phyloP scores from a whole-genome alignment of 2,113 vertebrate genomes.

The Bubo bubo region DNA sequence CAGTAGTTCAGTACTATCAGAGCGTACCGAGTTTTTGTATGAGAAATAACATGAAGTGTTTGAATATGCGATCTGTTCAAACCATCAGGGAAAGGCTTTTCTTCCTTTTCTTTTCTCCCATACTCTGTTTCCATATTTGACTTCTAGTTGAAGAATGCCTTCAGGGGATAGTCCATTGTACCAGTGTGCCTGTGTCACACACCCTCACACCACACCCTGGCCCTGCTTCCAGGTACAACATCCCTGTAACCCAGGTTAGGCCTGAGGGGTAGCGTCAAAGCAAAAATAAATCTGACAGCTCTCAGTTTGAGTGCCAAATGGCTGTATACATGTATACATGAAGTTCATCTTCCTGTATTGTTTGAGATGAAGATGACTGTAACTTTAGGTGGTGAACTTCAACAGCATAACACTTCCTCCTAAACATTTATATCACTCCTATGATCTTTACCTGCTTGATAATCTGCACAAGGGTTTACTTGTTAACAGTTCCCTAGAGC shows the following conservation, averaged over 20 bases:
- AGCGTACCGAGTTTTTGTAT: background rate
- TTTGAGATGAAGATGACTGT: background rate
- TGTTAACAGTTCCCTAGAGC: background rate
- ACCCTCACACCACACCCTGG: rapidly evolving
- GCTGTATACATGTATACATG: background rate
- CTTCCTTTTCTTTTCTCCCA: background rate
- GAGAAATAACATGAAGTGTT: background rate
- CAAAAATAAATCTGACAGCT: background rate
- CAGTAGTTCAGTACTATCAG: background rate
- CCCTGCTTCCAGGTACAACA: background rate
- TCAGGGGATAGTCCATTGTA: background rate
- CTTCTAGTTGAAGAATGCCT: background rate
- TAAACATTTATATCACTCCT: background rate
- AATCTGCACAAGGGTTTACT: background rate
- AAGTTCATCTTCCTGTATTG: background rate
- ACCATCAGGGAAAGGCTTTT: background rate
- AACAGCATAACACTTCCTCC: background rate
- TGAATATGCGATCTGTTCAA: background rate
- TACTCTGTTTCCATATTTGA: background rate
- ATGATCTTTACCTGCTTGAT: background rate
- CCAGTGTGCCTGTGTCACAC: rapidly evolving
- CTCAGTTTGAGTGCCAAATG: background rate
- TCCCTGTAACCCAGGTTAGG: background rate
- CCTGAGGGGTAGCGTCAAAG: background rate
- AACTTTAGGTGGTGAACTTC: background rate